Evolutionary conservation across 2,888 invertebrate species (phyloP).

Genomic region (Drosophila austrosaltans): DNA sequence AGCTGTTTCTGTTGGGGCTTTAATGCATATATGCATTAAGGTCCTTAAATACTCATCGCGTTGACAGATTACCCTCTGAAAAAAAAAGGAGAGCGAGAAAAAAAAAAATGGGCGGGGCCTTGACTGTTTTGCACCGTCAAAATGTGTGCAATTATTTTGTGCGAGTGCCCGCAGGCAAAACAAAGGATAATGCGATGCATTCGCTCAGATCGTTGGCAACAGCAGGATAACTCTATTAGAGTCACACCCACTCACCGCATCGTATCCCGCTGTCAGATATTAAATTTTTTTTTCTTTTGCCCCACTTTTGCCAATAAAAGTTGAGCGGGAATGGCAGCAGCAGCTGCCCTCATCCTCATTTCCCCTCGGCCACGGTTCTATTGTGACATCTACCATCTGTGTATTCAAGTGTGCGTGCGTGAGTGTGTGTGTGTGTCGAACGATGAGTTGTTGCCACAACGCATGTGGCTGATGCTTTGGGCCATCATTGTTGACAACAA

Average conservation of each 20-base stretch:
- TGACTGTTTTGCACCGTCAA: background rate
- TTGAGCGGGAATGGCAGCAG: slow-evolving; percentile 40
- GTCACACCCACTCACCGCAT: slow-evolving; percentile 41
- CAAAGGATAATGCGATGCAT: slow-evolving; percentile 66
- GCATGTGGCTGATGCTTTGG: slow-evolving; percentile 75
- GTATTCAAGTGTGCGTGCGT: slow-evolving; percentile 30
- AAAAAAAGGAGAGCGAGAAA: background rate
- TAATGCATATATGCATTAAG: slow-evolving; percentile 58
- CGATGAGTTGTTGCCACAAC: slow-evolving; percentile 72
- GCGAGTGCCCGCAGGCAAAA: slow-evolving; percentile 44
- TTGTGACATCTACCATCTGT: slow-evolving; percentile 58
- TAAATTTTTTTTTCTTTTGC: slow-evolving; percentile 52
- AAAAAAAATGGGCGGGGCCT: background rate
- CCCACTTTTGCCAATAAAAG: slow-evolving; percentile 57
- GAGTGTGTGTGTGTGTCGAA: slow-evolving; percentile 39
- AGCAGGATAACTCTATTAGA: slow-evolving; percentile 69
- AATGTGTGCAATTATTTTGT: slow-evolving; percentile 61
- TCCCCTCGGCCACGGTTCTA: slow-evolving; percentile 27
- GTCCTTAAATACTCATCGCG: slow-evolving; percentile 46
- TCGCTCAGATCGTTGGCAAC: slow-evolving; percentile 54
- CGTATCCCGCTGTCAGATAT: slow-evolving; percentile 56
- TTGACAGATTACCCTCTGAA: slow-evolving; percentile 47
- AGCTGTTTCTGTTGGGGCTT: background rate
- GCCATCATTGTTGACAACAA: slow-evolving; percentile 76
- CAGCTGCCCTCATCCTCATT: slow-evolving; percentile 27